Conservation (phyloP, 2,113 vertebrate species). For the Scolopax mira region DNA sequence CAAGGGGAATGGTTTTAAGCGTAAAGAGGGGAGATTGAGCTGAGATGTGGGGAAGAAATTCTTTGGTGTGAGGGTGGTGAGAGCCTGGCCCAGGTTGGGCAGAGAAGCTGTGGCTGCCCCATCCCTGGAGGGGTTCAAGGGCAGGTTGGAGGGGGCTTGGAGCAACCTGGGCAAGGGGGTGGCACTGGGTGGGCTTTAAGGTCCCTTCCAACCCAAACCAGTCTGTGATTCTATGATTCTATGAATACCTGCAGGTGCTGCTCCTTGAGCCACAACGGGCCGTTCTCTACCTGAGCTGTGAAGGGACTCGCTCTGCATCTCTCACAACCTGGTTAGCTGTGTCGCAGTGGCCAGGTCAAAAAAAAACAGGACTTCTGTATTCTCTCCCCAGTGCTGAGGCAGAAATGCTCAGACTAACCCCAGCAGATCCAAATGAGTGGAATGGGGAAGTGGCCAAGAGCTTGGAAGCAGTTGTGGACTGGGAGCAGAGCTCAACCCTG, state of each 20-base stretch:
- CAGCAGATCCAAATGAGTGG: not conserved
- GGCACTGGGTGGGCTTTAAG: not conserved
- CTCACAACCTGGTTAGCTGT: not conserved
- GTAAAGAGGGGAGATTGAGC: not conserved
- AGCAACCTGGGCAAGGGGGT: too few species aligned
- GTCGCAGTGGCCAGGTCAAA: rapidly evolving
- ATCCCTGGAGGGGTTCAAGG: too few species aligned
- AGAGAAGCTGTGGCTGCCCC: too few species aligned
- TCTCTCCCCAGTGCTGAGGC: not conserved
- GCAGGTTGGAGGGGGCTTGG: too few species aligned
- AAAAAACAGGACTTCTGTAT: not conserved
- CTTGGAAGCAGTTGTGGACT: not conserved
- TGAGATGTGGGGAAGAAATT: not conserved
- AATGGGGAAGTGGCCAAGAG: conserved; percentile 2
- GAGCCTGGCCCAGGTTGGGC: not conserved
- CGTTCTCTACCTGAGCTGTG: not conserved
- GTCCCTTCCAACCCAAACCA: not conserved
- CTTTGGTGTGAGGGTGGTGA: not conserved
- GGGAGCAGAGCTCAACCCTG: not conserved
- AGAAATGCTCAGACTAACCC: not conserved
- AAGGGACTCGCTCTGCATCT: too few species aligned
- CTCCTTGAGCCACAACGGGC: not conserved
- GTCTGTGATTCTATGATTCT: not conserved
- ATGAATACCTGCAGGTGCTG: not conserved
- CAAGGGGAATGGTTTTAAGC: not conserved